Evolutionary conservation across 2,113 vertebrate species (phyloP), one percentile per base, ranked within the genome.

Genomic region (Trogon surrucura): DNA sequence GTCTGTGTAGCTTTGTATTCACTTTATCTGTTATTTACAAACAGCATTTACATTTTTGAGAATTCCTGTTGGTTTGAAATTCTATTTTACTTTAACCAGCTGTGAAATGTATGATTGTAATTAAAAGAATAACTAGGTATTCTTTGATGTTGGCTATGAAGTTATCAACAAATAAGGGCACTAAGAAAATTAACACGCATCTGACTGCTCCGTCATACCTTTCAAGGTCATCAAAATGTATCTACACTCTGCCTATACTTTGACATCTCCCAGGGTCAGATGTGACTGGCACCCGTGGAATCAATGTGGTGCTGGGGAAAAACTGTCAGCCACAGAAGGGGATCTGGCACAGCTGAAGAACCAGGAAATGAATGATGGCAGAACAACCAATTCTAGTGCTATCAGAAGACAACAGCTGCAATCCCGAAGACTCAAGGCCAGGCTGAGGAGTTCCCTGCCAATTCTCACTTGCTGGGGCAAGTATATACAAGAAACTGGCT

Each of bases 361-460:
- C 5, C 45, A 53, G 32, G 8, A 27, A 34, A 38, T 19, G 53
- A 80, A 60, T 0, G 1, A 91, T 20, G 17, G 34, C 30, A 74
- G 67, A 61, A 56, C 20, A 66, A 4, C 5, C 32, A 53, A 22
- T 6, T 12, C 20, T 30, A n/a, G 7, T 11, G 8, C 14, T 72
- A 29, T 25, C 41, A 61, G 48, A 58, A 25, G 16, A 58, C 19
- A 38, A 32, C 32, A 47, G n/a, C 27, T 36, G 16, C 45, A 47
- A 11, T 48, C n/a, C 20, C 74, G 10, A 21, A 80, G 45, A 66
- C 10, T 23, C 16, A 27, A 66, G 61, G 54, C n/a, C 54, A 69
- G n/a, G n/a, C 47, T 54, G n/a, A 47, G 47, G 23, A 0, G 1
- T 6, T 58, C 10, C 27, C 2, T 48, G 21, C 3, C 60, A 21